Evolutionary conservation across 2,888 invertebrate genomes (phyloP).

Genomic region (Busseola fusca): DNA sequence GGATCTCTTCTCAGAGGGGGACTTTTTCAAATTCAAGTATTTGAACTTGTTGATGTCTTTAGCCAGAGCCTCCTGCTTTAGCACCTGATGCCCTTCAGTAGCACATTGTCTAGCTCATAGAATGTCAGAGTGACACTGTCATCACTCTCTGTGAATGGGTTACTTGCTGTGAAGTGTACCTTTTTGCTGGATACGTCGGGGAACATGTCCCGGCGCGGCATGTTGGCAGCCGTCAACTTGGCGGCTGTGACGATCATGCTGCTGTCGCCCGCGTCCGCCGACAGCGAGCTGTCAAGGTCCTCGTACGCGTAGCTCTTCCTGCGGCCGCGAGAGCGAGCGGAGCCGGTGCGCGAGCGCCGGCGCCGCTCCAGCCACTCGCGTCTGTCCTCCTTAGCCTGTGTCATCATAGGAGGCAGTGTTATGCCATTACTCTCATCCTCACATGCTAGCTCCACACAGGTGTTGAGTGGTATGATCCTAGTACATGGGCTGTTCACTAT

Average conservation of each 20-base stretch:
- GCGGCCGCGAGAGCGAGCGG: constrained; percentile 71
- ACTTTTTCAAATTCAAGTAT: constrained; percentile 81
- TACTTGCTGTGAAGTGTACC: constrained; percentile 84
- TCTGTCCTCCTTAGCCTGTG: constrained; percentile 64
- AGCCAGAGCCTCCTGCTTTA: constrained; percentile 62
- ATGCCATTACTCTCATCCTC: constrained; percentile 78
- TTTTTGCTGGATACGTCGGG: constrained; percentile 80
- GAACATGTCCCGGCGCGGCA: constrained; percentile 84
- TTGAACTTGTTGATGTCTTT: constrained; percentile 84
- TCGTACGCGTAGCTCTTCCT: constrained; percentile 84
- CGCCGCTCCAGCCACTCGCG: constrained; percentile 71
- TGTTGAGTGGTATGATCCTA: constrained; percentile 72
- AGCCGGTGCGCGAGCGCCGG: constrained; percentile 72
- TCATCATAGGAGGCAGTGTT: constrained; percentile 80
- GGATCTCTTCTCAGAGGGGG: constrained; percentile 78
- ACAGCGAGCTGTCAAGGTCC: constrained; percentile 89
- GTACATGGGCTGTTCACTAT: constrained; percentile 80
- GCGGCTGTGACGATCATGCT: constrained; percentile 88
- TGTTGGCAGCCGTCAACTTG: constrained; percentile 83
- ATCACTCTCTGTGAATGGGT: constrained; percentile 86
- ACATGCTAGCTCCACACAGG: constrained; percentile 61
- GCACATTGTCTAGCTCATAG: constrained; percentile 82
- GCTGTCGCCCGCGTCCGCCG: constrained; percentile 88
- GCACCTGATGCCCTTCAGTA: constrained; percentile 71
- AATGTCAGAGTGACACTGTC: constrained; percentile 86